Conservation (phyloP, 2,113 vertebrate genomes). For the Oreocharis arfaki region DNA sequence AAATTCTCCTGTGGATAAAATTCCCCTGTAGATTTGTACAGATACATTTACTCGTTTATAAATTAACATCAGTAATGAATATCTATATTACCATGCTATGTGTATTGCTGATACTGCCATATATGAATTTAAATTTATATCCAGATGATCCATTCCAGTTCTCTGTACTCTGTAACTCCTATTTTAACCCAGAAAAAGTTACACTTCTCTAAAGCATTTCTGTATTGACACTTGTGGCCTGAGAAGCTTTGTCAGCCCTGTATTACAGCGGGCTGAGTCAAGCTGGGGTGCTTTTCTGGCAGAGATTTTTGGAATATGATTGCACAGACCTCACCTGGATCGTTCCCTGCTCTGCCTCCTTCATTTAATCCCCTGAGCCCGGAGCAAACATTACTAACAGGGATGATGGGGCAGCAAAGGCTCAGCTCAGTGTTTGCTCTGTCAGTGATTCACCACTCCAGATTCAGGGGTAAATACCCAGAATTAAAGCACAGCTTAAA, state of each 20-base stretch:
- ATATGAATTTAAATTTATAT: neutral
- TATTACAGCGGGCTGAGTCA: neutral
- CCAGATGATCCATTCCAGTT: neutral
- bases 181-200: neutral
- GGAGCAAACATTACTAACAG: neutral
- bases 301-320: neutral
- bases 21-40: neutral
- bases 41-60: neutral
- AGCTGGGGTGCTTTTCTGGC: accelerated
- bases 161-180: neutral
- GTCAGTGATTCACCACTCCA: neutral
- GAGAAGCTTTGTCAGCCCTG: accelerated
- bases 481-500: neutral
- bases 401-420: neutral
- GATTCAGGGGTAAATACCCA: neutral
- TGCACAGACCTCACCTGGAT: neutral
- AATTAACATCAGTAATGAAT: neutral
- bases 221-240: accelerated
- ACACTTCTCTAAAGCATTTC: accelerated
- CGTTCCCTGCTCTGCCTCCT: neutral
- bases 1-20: neutral
- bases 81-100: too few species aligned
- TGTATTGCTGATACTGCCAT: too few species aligned
- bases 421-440: neutral
- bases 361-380: neutral